These are phyloP conservation scores for Trigoniulus corallinus DNA, from an alignment of 1,140 invertebrate genomes.

Conservation along the genomic window DNA sequence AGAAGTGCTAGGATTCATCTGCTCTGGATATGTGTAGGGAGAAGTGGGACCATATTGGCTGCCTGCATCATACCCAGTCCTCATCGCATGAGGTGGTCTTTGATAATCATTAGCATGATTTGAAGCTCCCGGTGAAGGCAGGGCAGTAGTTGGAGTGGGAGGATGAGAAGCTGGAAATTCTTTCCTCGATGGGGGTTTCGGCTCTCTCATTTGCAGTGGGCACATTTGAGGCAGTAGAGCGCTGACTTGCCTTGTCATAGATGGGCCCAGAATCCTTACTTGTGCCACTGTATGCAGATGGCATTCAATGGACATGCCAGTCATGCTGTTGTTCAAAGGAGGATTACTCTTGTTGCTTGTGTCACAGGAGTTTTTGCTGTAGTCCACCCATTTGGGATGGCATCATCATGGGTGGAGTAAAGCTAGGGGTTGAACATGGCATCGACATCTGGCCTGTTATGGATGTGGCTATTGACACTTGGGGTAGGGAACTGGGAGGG, in stretches of 20 bases:
- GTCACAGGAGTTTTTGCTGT: background rate
- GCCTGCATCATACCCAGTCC: background rate
- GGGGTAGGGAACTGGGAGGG: background rate
- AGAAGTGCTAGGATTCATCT: constrained; percentile 14
- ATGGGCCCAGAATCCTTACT: too few species aligned
- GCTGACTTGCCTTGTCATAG: constrained; percentile 68
- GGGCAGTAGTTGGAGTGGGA: constrained; percentile 45
- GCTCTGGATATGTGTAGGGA: constrained; percentile 9
- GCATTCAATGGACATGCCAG: too few species aligned
- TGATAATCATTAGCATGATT: constrained; percentile 10
- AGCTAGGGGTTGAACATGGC: background rate
- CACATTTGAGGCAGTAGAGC: constrained; percentile 76
- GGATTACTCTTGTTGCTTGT: background rate
- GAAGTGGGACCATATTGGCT: background rate
- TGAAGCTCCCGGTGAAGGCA: constrained; percentile 49
- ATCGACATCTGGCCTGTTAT: too few species aligned
- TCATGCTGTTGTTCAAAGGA: background rate
- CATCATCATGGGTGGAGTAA: background rate
- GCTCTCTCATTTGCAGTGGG: constrained; percentile 53
- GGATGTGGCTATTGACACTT: too few species aligned
- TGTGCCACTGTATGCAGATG: too few species aligned
- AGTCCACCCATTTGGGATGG: background rate
- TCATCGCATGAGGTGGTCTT: background rate
- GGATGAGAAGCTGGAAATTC: constrained; percentile 35
- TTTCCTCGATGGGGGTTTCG: constrained; percentile 48